A percentile compares a stretch with the other conserved stretches of the same genome.
These are phyloP conservation scores for Acarapis woodi DNA, from an alignment of 1,140 invertebrate species.

Conservation along the genomic window DNA sequence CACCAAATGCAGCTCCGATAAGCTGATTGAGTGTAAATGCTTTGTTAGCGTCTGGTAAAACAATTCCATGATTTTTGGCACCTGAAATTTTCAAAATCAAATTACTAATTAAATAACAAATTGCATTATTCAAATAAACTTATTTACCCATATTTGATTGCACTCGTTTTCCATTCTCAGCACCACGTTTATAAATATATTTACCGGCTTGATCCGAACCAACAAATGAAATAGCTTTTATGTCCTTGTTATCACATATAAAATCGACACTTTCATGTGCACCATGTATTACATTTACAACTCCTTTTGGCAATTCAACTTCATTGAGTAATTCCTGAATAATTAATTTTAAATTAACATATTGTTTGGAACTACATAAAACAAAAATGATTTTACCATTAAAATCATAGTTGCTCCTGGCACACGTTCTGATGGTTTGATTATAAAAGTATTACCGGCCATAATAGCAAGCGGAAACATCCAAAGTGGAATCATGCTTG, in stretches of 20 bases:
- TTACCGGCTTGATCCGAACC: slow-evolving; percentile 83
- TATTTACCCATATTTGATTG: slow-evolving; percentile 94
- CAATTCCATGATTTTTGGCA: slow-evolving; percentile 92
- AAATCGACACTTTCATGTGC: slow-evolving; percentile 73
- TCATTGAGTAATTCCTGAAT: slow-evolving; percentile 56
- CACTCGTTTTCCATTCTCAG: slow-evolving; percentile 67
- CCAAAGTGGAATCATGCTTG: slow-evolving; percentile 98
- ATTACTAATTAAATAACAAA: slow-evolving; percentile 20
- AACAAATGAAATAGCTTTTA: slow-evolving; percentile 93
- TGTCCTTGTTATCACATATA: slow-evolving; percentile 82
- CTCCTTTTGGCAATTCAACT: slow-evolving; percentile 71
- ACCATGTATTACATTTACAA: slow-evolving; percentile 88
- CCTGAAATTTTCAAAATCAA: too few relatives aligned
- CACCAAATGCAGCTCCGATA: slow-evolving; percentile 80
- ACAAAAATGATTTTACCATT: too few relatives aligned
- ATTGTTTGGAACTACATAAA: too few relatives aligned
- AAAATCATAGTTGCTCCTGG: slow-evolving; percentile 85
- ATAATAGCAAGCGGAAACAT: slow-evolving; percentile 83
- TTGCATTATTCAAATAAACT: too few relatives aligned
- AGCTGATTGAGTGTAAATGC: slow-evolving; percentile 78
- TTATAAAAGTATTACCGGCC: slow-evolving; percentile 43
- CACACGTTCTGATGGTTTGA: slow-evolving; percentile 82
- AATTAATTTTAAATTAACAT: too few relatives aligned
- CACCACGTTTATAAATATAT: slow-evolving; percentile 78
- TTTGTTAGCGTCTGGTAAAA: slow-evolving; percentile 91